phyloP scores from a whole-genome alignment of 2,888 invertebrate species.

The Minunthozetes semirufus region DNA sequence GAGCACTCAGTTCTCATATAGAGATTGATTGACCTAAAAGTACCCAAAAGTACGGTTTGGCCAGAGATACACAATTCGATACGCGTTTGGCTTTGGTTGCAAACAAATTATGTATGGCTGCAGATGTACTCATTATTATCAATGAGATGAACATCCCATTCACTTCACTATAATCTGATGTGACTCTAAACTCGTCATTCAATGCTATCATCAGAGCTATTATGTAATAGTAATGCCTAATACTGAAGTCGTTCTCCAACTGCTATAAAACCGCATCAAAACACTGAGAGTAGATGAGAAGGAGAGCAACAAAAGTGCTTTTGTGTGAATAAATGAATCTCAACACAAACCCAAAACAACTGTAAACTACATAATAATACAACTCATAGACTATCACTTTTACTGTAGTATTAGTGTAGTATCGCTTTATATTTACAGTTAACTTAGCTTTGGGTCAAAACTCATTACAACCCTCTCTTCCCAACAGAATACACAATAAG shows the following conservation, averaged over 20 bases:
- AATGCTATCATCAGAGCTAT: neutral
- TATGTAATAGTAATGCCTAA: neutral
- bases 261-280: slow-evolving; percentile 26
- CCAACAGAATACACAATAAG: slow-evolving; percentile 3
- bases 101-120: slow-evolving; percentile 30
- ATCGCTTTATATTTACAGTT: neutral
- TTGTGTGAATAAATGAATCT: slow-evolving; percentile 22
- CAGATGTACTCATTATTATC: slow-evolving; percentile 28
- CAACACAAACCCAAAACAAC: no score
- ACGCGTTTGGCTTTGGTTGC: slow-evolving; percentile 24
- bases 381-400: neutral
- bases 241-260: neutral
- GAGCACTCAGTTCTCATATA: slow-evolving; percentile 7
- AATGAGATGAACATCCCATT: slow-evolving; percentile 30
- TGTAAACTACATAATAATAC: neutral
- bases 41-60: neutral
- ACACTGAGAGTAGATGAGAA: slow-evolving; percentile 6
- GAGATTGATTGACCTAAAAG: slow-evolving; percentile 19
- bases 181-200: neutral
- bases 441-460: slow-evolving; percentile 19
- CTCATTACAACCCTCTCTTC: slow-evolving; percentile 27
- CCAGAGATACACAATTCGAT: slow-evolving; percentile 26
- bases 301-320: slow-evolving; percentile 28
- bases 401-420: neutral
- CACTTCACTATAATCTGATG: slow-evolving; percentile 23